phyloP scores from a whole-genome alignment of 64 coral and sea anemone genomes.

The Pachyseris speciosa region DNA sequence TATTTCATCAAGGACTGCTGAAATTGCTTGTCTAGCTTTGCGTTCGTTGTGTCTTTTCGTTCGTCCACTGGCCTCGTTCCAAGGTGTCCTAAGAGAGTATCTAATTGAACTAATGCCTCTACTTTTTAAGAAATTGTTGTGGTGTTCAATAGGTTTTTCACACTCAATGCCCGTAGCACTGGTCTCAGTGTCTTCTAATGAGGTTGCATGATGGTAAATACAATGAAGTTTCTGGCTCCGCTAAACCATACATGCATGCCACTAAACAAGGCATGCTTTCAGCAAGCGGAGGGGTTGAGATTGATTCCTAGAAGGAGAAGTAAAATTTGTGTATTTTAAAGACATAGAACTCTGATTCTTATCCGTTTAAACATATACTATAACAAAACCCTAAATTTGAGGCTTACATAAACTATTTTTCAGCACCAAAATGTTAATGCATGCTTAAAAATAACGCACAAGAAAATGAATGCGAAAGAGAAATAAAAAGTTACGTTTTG shows the following conservation, averaged over 20 bases:
- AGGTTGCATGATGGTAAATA: constrained; percentile 7
- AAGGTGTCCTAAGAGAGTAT: background rate
- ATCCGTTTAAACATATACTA: no score
- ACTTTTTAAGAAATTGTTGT: constrained; percentile 31
- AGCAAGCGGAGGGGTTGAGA: background rate
- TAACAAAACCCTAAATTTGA: no score
- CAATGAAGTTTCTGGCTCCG: background rate
- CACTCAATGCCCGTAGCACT: background rate
- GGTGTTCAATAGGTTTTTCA: constrained; percentile 11
- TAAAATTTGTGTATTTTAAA: background rate
- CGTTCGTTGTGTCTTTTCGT: constrained; percentile 25
- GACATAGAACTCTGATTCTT: no score
- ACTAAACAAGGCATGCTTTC: background rate
- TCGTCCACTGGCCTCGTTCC: constrained; percentile 20
- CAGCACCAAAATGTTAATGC: no score
- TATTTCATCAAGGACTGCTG: constrained; percentile 41
- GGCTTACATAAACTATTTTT: no score
- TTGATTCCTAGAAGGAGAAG: background rate
- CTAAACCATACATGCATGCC: background rate
- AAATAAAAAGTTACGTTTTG: no score
- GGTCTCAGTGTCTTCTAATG: background rate
- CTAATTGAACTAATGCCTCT: constrained; percentile 57
- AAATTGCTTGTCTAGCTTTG: constrained; percentile 46
- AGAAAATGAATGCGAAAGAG: no score
- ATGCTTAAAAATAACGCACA: no score